These are phyloP conservation scores for Epinephelus fuscoguttatus DNA, from an alignment of 2,113 vertebrate genomes.

Conservation along the genomic window DNA sequence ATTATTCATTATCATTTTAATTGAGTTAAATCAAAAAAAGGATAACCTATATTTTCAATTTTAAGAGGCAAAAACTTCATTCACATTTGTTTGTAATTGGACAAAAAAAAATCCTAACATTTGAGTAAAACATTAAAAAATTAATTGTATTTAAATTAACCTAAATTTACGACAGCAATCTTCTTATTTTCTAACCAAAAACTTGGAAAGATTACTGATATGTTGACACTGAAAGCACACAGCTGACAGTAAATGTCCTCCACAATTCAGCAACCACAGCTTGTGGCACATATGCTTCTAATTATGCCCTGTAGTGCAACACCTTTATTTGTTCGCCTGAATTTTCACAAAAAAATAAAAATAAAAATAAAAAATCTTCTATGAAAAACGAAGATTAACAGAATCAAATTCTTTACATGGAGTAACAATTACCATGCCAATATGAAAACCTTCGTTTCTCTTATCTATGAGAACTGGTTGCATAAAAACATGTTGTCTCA, in stretches of 20 bases:
- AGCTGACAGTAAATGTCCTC: neutral
- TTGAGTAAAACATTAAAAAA: neutral
- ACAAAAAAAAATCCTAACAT: too few relatives aligned
- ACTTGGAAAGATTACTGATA: neutral
- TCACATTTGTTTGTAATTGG: too few relatives aligned
- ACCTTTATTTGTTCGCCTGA: neutral
- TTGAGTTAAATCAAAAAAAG: neutral
- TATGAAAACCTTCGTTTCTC: neutral
- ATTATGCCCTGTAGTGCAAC: neutral
- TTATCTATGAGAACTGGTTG: neutral
- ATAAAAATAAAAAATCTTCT: neutral
- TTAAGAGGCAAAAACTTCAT: neutral
- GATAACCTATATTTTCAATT: neutral
- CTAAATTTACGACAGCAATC: too few relatives aligned
- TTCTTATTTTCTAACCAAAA: neutral
- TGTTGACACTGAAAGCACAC: neutral
- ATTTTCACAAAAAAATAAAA: neutral
- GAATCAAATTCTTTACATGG: too few relatives aligned
- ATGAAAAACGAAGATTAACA: neutral
- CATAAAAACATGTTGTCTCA: conserved; percentile 12
- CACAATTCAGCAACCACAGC: neutral
- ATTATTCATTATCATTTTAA: neutral
- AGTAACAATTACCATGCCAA: neutral
- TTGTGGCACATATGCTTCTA: neutral
- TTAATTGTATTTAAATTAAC: neutral